Evolutionary conservation across 2,113 vertebrate genomes (phyloP), one percentile per base, ranked within the genome.

Genomic region (Pygoscelis adeliae): DNA sequence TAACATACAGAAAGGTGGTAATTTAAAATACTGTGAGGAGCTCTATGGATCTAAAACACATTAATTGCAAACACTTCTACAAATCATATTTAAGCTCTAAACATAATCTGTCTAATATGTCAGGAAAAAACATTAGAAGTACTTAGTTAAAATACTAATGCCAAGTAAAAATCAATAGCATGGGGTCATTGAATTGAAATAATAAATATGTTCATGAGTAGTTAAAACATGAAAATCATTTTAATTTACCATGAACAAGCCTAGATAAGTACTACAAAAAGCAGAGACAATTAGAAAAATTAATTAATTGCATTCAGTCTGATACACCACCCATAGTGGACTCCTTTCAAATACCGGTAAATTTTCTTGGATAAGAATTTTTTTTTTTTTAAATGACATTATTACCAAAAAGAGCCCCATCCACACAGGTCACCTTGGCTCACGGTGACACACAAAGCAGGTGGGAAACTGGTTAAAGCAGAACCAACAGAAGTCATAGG

Each of bases 41-140:
- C 38, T 58, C 67, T 38, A 20, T 0, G 2, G 73, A 55, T 44
- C 30, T 23, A 29, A 67, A 61, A 2, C n/a, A 52, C 16, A 12
- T 6, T 34, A 71, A 69, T 6, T 32, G 38, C 65, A 78, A 81
- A 67, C 9, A 10, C 13, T 89, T 80, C 58, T 25, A 22, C 42
- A 55, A 76, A 49, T 36, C 10, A 5, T 29, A 22, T 50, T 71
- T 56, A n/a, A 52, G 22, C 27, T 56, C 40, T 20, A 40, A 67
- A 71, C 23, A 67, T n/a, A 0, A 23, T 42, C 65, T 70, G 20
- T 32, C 42, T 25, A 53, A 30, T 5, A 9, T 7, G 21, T 5
- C 42, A 81, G 36, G 49, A 49, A 81, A 77, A 87, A n/a, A 0
- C 10, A 2, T 29, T 34, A 21, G 0, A 34, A 44, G 16, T 4